Conservation (phyloP, 2,888 invertebrate genomes). For the Pycnomerus fuliginosus region DNA sequence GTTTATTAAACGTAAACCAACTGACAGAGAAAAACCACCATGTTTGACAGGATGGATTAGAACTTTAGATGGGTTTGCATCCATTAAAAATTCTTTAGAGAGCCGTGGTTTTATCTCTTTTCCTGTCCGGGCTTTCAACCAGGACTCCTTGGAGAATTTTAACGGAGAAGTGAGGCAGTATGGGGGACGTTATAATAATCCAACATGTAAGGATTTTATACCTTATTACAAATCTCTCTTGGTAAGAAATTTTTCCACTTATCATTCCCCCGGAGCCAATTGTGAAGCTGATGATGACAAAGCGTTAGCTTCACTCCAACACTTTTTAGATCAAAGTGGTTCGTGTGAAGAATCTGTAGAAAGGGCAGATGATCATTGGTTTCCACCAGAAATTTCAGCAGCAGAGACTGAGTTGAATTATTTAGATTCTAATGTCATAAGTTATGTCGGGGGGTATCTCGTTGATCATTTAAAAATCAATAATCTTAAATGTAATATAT, state of each 20-base stretch:
- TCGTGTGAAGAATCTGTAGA: too few species aligned
- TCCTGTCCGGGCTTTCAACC: constrained; percentile 1
- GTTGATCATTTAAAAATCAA: too few species aligned
- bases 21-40: neutral
- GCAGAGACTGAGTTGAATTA: too few species aligned
- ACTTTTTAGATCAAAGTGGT: neutral
- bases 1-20: neutral
- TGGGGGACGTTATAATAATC: constrained; percentile 22
- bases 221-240: constrained; percentile 21
- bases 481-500: too few species aligned
- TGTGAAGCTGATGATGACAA: constrained; percentile 17
- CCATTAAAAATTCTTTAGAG: neutral
- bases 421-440: too few species aligned
- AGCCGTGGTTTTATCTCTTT: neutral
- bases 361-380: too few species aligned
- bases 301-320: neutral
- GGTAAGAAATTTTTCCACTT: constrained; percentile 21
- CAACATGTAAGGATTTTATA: constrained; percentile 12
- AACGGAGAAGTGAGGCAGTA: constrained; percentile 25
- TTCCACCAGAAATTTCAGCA: too few species aligned
- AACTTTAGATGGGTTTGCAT: neutral
- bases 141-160: constrained; percentile 18
- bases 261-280: constrained; percentile 20
- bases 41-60: neutral
- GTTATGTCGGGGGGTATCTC: too few species aligned